phyloP scores from a whole-genome alignment of 1,140 invertebrate species.

The Procambarus clarkii region DNA sequence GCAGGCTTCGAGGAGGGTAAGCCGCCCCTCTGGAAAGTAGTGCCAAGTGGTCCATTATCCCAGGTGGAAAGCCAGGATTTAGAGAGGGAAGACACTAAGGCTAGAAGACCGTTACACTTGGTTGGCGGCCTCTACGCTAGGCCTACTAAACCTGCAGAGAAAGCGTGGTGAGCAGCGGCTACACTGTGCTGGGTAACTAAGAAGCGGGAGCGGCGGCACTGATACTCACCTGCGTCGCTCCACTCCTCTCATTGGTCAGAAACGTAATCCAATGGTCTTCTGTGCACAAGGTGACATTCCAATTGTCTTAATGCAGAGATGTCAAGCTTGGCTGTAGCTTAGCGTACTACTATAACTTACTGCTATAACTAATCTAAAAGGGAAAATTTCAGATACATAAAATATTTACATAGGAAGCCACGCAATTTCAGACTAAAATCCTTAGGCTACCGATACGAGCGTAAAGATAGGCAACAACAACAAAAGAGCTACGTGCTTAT shows the following conservation, averaged over 20 bases:
- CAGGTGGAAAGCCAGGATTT: neutral
- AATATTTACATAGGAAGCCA: neutral
- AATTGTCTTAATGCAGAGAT: neutral
- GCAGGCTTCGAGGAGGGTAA: neutral
- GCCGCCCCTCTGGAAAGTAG: neutral
- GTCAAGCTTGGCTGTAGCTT: neutral
- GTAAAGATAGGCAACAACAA: neutral
- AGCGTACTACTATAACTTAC: neutral
- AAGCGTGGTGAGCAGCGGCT: slow-evolving; percentile 10
- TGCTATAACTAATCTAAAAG: neutral
- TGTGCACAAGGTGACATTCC: slow-evolving; percentile 8
- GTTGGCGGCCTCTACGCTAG: neutral
- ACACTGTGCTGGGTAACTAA: neutral
- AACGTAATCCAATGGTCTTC: neutral
- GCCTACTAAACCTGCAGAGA: neutral
- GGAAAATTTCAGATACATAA: neutral
- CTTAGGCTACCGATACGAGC: neutral
- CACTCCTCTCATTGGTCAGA: neutral
- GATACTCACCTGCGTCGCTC: neutral
- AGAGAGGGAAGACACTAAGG: slow-evolving; percentile 1
- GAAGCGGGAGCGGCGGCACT: slow-evolving; percentile 4
- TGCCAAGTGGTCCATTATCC: neutral
- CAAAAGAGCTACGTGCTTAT: neutral
- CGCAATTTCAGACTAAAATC: neutral
- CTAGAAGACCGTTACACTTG: neutral